Base-by-base conservation (phyloP, 2,888 invertebrate genomes). In the Thymelicus sylvestris region DNA sequence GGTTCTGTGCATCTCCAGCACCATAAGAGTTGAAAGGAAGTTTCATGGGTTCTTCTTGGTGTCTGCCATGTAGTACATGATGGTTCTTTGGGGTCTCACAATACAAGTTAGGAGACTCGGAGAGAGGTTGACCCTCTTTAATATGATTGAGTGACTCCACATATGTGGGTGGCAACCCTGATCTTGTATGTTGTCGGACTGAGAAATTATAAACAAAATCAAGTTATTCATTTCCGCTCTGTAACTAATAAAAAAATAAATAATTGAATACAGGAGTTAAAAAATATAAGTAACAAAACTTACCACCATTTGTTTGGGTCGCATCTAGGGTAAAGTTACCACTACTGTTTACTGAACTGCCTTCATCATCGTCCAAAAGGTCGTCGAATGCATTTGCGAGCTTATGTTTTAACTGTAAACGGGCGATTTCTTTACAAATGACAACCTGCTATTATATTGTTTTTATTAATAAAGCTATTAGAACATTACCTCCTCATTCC, bases 311-410 rank as follows among this genome's bases (percentile, higher is more conserved):
- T 72, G 80, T 85, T 47, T 88, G 90, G 48, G 81, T 80, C 8
- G 85, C 80, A 72, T 92, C 91, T 70, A 92, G 74, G 15, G 92
- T 90, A 74, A 90, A 93, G 75, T 93, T 92, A 12, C 90, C 91
- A 79, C 95, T 93, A 81, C 95, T 94, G 60, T 95, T 93, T 13
- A 95, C 95, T 71, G 95, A 95, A 72, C 94, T 95, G 52, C 92
- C 95, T 74, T 96, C 95, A 75, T 96, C 96, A 72, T 96, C 96
- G 72, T 96, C 95, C 71, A 94, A 89, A 57, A 96, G 92, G 81
- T 96, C 96, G 77, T 96, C 95, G 81, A 97, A 95, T n/a, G 95
- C 96, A 83, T 95, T 95, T 74, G 93, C 94, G 68, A 97, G 84
- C 73, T 96, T 89, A 80, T 95, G 93, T 76, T 95, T 92, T 48